phyloP scores from a whole-genome alignment of 2,113 vertebrate genomes.

The Phasianus colchicus region DNA sequence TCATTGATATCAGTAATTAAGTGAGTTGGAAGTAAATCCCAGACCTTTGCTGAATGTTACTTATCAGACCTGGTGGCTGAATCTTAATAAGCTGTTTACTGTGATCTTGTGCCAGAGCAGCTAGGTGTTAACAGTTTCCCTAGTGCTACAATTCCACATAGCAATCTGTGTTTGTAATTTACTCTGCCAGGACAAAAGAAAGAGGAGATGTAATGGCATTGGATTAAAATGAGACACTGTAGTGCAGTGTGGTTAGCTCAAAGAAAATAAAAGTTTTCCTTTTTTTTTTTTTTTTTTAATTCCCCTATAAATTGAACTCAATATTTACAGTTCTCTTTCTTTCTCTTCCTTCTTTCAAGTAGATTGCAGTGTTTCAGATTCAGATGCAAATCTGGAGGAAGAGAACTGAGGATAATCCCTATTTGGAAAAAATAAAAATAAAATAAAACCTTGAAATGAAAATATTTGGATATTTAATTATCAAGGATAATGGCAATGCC shows the following conservation, averaged over 20 bases:
- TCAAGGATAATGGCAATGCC: background rate
- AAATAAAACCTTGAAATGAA: background rate
- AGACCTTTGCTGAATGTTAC: conserved; percentile 66
- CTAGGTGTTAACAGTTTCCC: conserved; percentile 75
- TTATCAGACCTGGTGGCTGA: conserved; percentile 75
- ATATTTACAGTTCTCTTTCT: conserved; percentile 2
- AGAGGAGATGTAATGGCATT: conserved; percentile 60
- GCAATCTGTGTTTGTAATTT: conserved; percentile 78
- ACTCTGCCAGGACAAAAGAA: conserved; percentile 73
- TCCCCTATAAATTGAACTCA: background rate
- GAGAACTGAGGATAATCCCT: background rate
- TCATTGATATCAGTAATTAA: conserved; percentile 84
- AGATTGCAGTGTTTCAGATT: background rate
- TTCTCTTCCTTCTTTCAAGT: conserved; percentile 40
- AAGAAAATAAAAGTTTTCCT: conserved; percentile 6
- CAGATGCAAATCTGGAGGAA: background rate
- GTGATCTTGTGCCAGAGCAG: conserved; percentile 71
- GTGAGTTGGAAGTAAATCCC: conserved; percentile 78
- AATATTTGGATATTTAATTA: conserved; percentile 32
- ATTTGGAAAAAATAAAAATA: background rate
- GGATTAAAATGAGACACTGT: conserved; percentile 56
- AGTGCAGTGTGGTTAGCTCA: conserved; percentile 28
- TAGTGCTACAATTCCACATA: conserved; percentile 62
- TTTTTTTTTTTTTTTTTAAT: background rate
- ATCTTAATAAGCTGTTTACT: conserved; percentile 82